These are phyloP conservation scores for Fratercula arctica DNA, from an alignment of 2,797 vertebrate genomes.

Conservation along the genomic window DNA sequence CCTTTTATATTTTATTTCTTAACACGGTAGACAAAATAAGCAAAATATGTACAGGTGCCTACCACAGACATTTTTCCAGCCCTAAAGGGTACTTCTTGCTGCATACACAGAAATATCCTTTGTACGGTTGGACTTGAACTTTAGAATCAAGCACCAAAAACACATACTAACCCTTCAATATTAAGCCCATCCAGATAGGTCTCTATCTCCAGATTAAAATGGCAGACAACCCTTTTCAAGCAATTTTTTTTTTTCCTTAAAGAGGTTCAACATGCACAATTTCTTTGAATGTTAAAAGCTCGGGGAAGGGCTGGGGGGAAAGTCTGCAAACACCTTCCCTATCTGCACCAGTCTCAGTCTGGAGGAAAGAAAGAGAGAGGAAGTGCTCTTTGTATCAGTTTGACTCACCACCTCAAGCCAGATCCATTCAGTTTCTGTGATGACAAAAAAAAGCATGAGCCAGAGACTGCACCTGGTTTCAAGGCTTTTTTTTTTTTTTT, in stretches of 20 bases:
- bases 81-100: background rate
- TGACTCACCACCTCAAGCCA: background rate
- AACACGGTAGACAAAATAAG: background rate
- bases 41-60: background rate
- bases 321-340: background rate
- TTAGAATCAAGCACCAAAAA: background rate
- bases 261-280: background rate
- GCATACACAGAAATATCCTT: background rate
- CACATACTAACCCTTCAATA: background rate
- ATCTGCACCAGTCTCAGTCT: background rate
- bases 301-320: background rate
- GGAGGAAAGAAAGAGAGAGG: background rate
- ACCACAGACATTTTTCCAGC: background rate
- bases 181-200: background rate
- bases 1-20: background rate
- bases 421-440: background rate
- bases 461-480: background rate
- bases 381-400: background rate
- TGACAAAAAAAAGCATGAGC: background rate
- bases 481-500: background rate
- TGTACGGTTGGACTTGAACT: background rate
- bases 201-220: background rate
- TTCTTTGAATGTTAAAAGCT: background rate
- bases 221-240: background rate
- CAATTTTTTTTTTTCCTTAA: background rate